Evolutionary conservation across 1,140 invertebrate genomes (phyloP).

Genomic region (Calycopis cecrops): DNA sequence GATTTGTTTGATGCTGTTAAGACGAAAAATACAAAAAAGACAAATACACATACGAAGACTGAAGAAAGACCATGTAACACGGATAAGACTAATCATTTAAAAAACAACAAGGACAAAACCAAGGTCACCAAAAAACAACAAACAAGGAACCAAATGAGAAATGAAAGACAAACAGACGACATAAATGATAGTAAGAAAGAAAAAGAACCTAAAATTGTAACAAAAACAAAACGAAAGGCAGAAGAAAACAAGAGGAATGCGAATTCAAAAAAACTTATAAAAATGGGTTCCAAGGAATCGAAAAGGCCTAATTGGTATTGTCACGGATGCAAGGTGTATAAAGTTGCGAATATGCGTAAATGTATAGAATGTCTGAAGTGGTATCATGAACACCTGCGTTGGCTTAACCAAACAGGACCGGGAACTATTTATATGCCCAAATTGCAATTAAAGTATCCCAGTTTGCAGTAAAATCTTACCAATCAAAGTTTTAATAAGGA

Average conservation of each 20-base stretch:
- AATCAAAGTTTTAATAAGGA: not conserved
- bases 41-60: not conserved
- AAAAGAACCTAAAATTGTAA: too few relatives aligned
- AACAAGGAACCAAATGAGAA: too few relatives aligned
- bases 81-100: too few relatives aligned
- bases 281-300: conserved; percentile 18
- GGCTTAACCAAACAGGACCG: conserved; percentile 27
- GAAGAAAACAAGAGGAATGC: conserved; percentile 13
- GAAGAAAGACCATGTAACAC: too few relatives aligned
- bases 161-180: too few relatives aligned
- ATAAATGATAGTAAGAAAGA: too few relatives aligned
- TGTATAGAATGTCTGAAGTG: too few relatives aligned
- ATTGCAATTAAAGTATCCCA: conserved; percentile 13
- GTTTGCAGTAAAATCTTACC: not conserved
- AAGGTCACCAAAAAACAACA: not conserved
- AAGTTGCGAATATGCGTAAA: conserved; percentile 22
- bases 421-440: conserved; percentile 22
- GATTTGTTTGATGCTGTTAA: conserved; percentile 30
- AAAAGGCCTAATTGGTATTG: conserved; percentile 24
- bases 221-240: not conserved
- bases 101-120: conserved; percentile 9
- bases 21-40: conserved; percentile 18
- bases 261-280: conserved; percentile 14
- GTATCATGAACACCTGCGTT: conserved; percentile 30
- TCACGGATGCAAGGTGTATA: conserved; percentile 22